Evolutionary conservation across 2,113 vertebrate species (phyloP), one percentile per base, ranked within the genome.

Genomic region (Cardinalis cardinalis): DNA sequence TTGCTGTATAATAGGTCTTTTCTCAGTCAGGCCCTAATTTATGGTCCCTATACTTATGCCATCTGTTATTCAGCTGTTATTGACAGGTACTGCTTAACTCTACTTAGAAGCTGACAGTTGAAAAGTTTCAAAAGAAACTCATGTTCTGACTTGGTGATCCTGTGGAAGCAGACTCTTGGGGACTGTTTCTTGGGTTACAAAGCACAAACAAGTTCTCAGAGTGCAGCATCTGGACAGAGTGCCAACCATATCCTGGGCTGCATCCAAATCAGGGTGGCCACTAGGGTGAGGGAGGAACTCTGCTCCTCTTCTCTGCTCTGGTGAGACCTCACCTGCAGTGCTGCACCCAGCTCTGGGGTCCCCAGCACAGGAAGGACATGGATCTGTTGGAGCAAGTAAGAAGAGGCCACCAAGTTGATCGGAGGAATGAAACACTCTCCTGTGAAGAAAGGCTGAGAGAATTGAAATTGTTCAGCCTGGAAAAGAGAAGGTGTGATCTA

Each of bases 61-160:
- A 68, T n/a, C 78, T 72, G n/a, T 52, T 93, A 68, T 51, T 93
- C 56, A 88, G n/a, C 70, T 93, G 26, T 12, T 90, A 93, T 69
- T 85, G 76, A 82, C 59, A 78, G 64, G 48, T 95, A 89, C 29
- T 71, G 51, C 89, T 95, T 34, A 88, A 93, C 94, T 87, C 38
- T 46, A 60, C 41, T 70, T 32, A 32, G 65, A 87, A 52, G 69
- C 38, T 88, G 78, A 69, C 51, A 71, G 60, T 5, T 93, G 59
- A 66, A 95, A 88, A 87, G 46, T 89, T 88, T 84, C 51, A 59
- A 80, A 69, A 52, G 36, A 69, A 87, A 90, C 52, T 90, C 2
- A 5, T 71, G 19, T 76, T 88, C 78, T 91, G 83, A 81, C 53
- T 87, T 63, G 63, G 41, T 63, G 87, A 49, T 68, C 55, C 29